A percentile compares a stretch with the other conserved stretches of the same genome.
Evolutionary conservation across 2,888 invertebrate genomes (phyloP).

Genomic region (Meandrusa payeni): DNA sequence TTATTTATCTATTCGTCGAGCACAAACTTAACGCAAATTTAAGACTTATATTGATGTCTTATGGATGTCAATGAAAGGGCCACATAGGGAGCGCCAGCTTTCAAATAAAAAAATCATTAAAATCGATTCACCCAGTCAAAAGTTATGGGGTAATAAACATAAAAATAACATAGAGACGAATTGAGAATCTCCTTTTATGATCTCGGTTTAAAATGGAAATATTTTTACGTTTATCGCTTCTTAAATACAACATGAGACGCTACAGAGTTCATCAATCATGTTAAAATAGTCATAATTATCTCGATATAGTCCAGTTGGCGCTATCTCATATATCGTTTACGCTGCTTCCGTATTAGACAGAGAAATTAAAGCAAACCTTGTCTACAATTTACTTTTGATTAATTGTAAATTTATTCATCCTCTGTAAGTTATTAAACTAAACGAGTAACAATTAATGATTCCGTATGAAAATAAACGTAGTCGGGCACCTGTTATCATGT

Average conservation of each 20-base stretch:
- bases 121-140: too few species aligned
- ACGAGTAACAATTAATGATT: constrained; percentile 15
- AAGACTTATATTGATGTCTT: too few species aligned
- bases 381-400: constrained; percentile 14
- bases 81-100: too few species aligned
- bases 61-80: too few species aligned
- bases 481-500: constrained; percentile 5
- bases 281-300: constrained; percentile 19
- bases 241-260: neutral
- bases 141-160: too few species aligned
- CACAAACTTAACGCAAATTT: too few species aligned
- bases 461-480: constrained; percentile 3
- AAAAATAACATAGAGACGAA: too few species aligned
- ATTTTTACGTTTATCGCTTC: too few species aligned
- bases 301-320: constrained; percentile 18
- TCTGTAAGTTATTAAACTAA: constrained; percentile 11
- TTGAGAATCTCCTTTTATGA: too few species aligned
- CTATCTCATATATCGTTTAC: constrained; percentile 6
- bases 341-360: constrained; percentile 6
- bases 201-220: too few species aligned
- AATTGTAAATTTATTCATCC: constrained; percentile 18
- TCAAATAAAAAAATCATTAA: too few species aligned
- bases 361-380: constrained; percentile 9
- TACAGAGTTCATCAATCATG: constrained; percentile 14
- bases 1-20: too few species aligned